Evolutionary conservation across 2,888 invertebrate genomes (phyloP), one percentile per base, ranked within the genome.

Genomic region (Ephialtes manifestator): DNA sequence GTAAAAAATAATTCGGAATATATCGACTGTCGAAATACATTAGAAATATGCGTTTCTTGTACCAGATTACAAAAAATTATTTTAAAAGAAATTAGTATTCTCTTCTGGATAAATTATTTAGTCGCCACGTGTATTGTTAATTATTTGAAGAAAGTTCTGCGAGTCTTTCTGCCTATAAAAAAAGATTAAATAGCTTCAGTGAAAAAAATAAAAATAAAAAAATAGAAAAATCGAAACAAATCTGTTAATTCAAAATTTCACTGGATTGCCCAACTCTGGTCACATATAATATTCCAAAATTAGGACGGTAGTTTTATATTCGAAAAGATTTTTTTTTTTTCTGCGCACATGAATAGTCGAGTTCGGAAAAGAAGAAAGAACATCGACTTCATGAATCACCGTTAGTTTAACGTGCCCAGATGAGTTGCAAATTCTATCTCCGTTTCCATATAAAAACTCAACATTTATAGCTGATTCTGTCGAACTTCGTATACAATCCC

Each of bases 401-500:
- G 81, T 80, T 31, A 84, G 60, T 79, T 46, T 11, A 39, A 43
- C 18, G 39, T 65, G 7, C 24, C 24, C 67, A 11, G 24, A 67
- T 70, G 35, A 67, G 43, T 60, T 72, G 15, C 39, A 53, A 31
- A 18, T 28, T 71, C 28, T 65, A 11, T 75, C 15, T 10, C 55
- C 35, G 53, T 53, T 77, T 46, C 7, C 63, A 63, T 71, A 71
- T 51, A 77, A 77, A 43, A 72, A 76, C n/a, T 77, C 48, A 75
- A 81, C 75, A 75, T 51, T 77, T 20, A 43, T 71, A 24, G 20
- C 18, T 65, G 87, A 90, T 90, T 89, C 87, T 77, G 84, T 91
- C 85, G 83, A 87, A 87, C 89, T 89, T 89, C 89, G 88, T 88
- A 88, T 89, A 87, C 87, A 87, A 86, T 88, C 83, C 83, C 71